A percentile compares a stretch with the other conserved stretches of the same genome.
Conservation (phyloP, 2,113 vertebrate genomes). For the Maccullochella peelii region DNA sequence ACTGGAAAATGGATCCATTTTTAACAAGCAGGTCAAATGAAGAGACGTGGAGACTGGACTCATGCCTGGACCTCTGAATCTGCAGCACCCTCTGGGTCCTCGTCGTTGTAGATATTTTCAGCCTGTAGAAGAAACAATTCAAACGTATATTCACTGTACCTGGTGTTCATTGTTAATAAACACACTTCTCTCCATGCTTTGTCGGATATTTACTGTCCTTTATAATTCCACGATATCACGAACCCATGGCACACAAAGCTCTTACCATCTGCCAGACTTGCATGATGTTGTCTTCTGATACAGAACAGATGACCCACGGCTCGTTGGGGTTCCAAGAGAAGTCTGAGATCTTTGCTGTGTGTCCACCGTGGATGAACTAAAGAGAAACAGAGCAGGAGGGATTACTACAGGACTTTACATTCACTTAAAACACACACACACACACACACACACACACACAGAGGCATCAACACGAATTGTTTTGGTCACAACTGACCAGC, state of each 20-base stretch:
- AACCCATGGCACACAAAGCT: not conserved
- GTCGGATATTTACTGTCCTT: not conserved
- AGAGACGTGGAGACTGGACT: slow-evolving; percentile 45
- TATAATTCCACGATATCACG: not conserved
- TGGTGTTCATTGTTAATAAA: slow-evolving; percentile 40
- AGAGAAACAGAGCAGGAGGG: slow-evolving; percentile 11
- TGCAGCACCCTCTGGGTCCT: slow-evolving; percentile 95
- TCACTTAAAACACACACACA: not conserved
- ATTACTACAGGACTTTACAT: not conserved
- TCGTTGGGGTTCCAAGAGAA: slow-evolving; percentile 99
- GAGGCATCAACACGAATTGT: no score
- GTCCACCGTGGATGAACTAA: slow-evolving; percentile 97
- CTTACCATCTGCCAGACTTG: slow-evolving; percentile 98
- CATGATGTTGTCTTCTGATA: slow-evolving; percentile 99
- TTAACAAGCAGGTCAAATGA: slow-evolving; percentile 52
- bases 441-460: not conserved
- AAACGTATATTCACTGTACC: not conserved
- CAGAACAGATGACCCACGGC: slow-evolving; percentile 99
- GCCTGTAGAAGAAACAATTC: slow-evolving; percentile 84
- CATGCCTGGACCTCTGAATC: slow-evolving; percentile 90
- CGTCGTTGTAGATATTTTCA: slow-evolving; percentile 99
- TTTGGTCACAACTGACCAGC: slow-evolving; percentile 84
- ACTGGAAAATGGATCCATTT: slow-evolving; percentile 52
- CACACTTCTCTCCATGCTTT: not conserved
- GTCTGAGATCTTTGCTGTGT: slow-evolving; percentile 98